phyloP scores from a whole-genome alignment of 2,888 invertebrate species.

The Crioceris asparagi region DNA sequence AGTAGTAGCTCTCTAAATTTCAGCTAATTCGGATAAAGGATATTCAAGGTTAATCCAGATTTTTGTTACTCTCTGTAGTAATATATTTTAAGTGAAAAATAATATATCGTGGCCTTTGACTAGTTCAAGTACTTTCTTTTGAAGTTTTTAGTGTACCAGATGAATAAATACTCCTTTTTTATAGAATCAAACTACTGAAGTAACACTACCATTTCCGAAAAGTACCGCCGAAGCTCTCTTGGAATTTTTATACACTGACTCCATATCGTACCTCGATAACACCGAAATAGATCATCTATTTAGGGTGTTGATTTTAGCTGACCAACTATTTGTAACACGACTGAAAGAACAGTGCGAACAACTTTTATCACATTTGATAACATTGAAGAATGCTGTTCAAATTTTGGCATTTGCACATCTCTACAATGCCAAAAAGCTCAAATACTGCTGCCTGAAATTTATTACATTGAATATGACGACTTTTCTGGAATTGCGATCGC shows the following conservation, averaged over 20 bases:
- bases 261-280: conserved; percentile 46
- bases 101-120: too few species aligned
- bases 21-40: too few species aligned
- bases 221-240: conserved; percentile 55
- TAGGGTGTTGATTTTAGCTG: conserved; percentile 66
- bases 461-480: conserved; percentile 64
- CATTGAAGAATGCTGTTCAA: conserved; percentile 65
- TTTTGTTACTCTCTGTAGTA: too few species aligned
- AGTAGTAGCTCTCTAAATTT: too few species aligned
- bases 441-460: conserved; percentile 63
- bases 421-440: conserved; percentile 66
- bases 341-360: conserved; percentile 66
- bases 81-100: too few species aligned
- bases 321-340: conserved; percentile 64
- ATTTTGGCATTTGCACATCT: conserved; percentile 63
- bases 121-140: too few species aligned
- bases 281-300: conserved; percentile 59
- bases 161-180: conserved; percentile 12
- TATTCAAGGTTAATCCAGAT: too few species aligned
- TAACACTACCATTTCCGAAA: conserved; percentile 49
- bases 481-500: conserved; percentile 54
- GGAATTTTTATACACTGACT: conserved; percentile 66
- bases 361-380: conserved; percentile 48
- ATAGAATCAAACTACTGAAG: conserved; percentile 20
- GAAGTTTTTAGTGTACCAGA: not conserved